A percentile compares a stretch with the other conserved stretches of the same genome.
phyloP scores from a whole-genome alignment of 1,140 invertebrate genomes.

The Macrosteles quadrilineatus region DNA sequence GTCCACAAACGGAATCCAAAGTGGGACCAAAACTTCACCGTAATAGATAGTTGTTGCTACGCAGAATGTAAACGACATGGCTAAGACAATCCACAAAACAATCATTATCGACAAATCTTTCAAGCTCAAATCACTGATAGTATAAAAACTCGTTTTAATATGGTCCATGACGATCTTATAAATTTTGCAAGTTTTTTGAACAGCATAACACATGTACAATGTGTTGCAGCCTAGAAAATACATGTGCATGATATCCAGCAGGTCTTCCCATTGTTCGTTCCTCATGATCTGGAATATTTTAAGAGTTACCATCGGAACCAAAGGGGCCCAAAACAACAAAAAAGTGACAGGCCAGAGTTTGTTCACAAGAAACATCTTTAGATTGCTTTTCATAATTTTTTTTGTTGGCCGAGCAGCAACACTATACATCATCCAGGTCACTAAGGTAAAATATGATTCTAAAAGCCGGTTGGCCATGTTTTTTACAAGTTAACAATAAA shows the following conservation, averaged over 20 bases:
- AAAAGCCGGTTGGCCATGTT: neutral
- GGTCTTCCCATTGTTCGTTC: neutral
- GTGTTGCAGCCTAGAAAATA: neutral
- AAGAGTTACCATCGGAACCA: neutral
- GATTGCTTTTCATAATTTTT: neutral
- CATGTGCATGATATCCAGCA: neutral
- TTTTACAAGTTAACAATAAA: too few species aligned
- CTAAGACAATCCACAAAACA: neutral
- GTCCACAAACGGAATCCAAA: neutral
- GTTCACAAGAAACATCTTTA: neutral
- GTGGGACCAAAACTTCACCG: neutral
- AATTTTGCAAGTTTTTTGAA: neutral
- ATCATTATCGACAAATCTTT: neutral
- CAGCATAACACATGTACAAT: neutral
- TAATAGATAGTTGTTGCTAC: neutral
- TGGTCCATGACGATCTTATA: neutral
- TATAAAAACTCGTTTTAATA: neutral
- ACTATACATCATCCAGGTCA: neutral
- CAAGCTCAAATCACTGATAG: neutral
- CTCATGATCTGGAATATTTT: neutral
- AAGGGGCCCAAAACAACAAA: neutral
- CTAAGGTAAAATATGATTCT: neutral
- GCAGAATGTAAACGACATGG: neutral
- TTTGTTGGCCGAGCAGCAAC: neutral
- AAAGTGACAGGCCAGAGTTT: neutral